These are phyloP conservation scores for Etia nguti DNA, from an alignment of 2,113 vertebrate species.

Conservation along the genomic window DNA sequence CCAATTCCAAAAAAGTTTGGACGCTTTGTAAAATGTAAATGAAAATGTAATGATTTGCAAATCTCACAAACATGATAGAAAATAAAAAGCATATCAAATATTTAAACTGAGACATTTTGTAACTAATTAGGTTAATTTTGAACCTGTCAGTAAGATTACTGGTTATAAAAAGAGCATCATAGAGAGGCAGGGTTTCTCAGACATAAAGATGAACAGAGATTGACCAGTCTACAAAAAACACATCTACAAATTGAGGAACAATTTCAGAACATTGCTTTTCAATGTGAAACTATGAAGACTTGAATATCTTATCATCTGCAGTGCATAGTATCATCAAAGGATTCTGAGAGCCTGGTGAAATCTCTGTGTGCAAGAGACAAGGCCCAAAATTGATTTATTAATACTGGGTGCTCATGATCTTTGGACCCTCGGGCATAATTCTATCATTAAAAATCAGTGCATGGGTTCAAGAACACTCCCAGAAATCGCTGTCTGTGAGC, in stretches of 20 bases:
- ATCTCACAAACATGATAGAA: background rate
- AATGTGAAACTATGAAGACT: background rate
- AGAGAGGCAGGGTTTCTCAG: background rate
- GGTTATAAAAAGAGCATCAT: background rate
- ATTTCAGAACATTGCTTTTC: background rate
- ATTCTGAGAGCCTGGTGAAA: no score
- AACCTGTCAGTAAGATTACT: background rate
- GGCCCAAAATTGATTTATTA: no score
- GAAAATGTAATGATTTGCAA: background rate
- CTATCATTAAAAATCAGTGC: no score
- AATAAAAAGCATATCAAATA: background rate
- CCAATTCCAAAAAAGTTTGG: background rate
- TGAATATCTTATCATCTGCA: background rate
- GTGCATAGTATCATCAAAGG: background rate
- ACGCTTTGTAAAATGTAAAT: background rate
- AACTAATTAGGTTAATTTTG: background rate
- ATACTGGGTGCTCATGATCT: no score
- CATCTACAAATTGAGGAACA: background rate
- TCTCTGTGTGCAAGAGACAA: no score
- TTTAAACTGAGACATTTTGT: background rate
- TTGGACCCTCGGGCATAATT: no score
- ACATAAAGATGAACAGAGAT: background rate
- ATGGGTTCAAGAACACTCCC: no score
- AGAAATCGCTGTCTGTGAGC: no score
- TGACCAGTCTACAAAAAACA: background rate